Percentiles rank a stretch among this genome's conserved stretches.
Evolutionary conservation across 1,140 invertebrate species (phyloP).

Genomic region (Heliconius nattereri): DNA sequence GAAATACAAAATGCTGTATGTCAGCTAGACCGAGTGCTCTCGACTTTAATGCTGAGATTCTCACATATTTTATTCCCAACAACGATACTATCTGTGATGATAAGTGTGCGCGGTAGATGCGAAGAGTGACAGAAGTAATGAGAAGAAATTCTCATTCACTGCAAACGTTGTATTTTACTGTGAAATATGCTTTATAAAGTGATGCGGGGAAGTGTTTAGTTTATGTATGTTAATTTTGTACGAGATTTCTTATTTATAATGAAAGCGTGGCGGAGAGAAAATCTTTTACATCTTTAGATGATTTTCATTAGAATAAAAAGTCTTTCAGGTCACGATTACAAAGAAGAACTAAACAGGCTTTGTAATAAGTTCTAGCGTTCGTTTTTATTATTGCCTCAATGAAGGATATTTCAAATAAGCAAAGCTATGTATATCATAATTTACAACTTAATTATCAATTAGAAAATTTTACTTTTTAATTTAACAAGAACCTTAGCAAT

Average conservation of each 20-base stretch:
- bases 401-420: conserved; percentile 14
- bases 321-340: conserved; percentile 27
- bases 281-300: conserved; percentile 28
- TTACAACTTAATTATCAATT: too few relatives aligned
- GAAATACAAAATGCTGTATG: conserved; percentile 29
- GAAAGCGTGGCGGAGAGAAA: conserved; percentile 28
- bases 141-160: conserved; percentile 47
- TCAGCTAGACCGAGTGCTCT: conserved; percentile 27
- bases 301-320: conserved; percentile 35
- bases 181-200: conserved; percentile 38
- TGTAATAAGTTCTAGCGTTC: conserved; percentile 34
- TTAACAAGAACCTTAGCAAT: neutral
- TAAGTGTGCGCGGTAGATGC: conserved; percentile 48
- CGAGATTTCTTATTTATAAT: conserved; percentile 33
- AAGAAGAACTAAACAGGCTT: conserved; percentile 33
- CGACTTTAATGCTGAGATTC: conserved; percentile 44
- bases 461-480: neutral
- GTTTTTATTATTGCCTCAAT: conserved; percentile 27
- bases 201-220: conserved; percentile 34
- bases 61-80: conserved; percentile 52
- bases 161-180: conserved; percentile 42
- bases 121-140: conserved; percentile 49
- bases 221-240: conserved; percentile 30
- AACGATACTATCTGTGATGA: conserved; percentile 50
- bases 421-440: neutral